Percentiles rank a stretch among this genome's conserved stretches.
phyloP scores from a whole-genome alignment of 2,113 vertebrate species.

The Fregata magnificens region DNA sequence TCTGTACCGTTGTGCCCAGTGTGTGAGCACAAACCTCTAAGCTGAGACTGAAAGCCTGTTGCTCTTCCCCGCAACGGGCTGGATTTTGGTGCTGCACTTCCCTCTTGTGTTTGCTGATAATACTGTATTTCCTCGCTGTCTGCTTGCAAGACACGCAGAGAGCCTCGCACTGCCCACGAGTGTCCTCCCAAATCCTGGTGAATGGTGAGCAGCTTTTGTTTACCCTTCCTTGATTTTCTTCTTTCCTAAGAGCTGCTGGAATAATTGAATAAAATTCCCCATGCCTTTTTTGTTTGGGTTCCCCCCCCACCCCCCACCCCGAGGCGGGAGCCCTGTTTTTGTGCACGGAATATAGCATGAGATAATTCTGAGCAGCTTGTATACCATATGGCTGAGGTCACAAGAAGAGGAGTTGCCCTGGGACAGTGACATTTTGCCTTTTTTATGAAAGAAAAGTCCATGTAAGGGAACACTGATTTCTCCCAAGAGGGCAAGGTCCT shows the following conservation, averaged over 20 bases:
- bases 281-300: rapidly evolving
- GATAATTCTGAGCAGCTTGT: neutral
- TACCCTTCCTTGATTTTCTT: neutral
- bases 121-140: neutral
- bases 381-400: neutral
- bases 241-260: neutral
- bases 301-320: too few relatives aligned
- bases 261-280: neutral
- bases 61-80: neutral
- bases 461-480: neutral
- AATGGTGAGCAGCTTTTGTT: neutral
- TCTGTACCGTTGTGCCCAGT: rapidly evolving
- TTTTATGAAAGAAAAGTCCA: neutral
- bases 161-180: neutral
- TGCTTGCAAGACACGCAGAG: neutral
- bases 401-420: neutral
- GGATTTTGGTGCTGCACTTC: constrained; percentile 52
- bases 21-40: neutral
- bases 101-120: constrained; percentile 59
- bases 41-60: neutral
- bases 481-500: neutral
- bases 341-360: neutral
- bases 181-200: neutral
- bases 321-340: neutral
- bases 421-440: neutral